Conservation (phyloP, 2,797 vertebrate genomes). For the Aeoliscus strigatus region DNA sequence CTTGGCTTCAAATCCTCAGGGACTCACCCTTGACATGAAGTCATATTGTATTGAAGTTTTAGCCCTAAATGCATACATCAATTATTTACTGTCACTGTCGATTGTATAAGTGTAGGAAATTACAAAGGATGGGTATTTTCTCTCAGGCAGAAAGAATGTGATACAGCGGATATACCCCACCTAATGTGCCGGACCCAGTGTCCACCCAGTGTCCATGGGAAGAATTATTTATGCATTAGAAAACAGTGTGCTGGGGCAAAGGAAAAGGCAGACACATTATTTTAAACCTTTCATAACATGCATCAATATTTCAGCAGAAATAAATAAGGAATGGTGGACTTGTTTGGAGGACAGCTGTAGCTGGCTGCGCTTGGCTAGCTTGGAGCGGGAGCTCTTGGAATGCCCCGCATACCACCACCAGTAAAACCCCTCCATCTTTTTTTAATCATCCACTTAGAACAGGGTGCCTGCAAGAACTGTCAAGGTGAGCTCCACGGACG, state of each 20-base stretch:
- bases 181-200: constrained; percentile 84
- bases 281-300: constrained; percentile 99
- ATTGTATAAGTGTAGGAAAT: constrained; percentile 99
- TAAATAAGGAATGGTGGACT: constrained; percentile 99
- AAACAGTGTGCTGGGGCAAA: constrained; percentile 85
- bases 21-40: constrained; percentile 99
- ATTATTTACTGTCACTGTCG: constrained; percentile 95
- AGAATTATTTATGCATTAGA: constrained; percentile 99
- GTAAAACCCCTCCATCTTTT: constrained; percentile 99
- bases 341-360: constrained; percentile 99
- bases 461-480: constrained; percentile 90
- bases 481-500: constrained; percentile 84
- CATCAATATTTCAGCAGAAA: constrained; percentile 99
- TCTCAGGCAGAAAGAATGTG: constrained; percentile 99
- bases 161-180: constrained; percentile 88
- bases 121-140: constrained; percentile 96
- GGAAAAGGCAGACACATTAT: constrained; percentile 93
- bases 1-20: constrained; percentile 93
- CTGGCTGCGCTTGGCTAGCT: constrained; percentile 87
- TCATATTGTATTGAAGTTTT: constrained; percentile 99
- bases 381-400: constrained; percentile 83
- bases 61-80: constrained; percentile 99
- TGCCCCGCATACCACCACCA: constrained; percentile 84
- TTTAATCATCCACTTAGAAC: constrained; percentile 99
- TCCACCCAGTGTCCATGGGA: constrained; percentile 82